Percentiles rank a stretch among this genome's conserved stretches.
Evolutionary conservation across 2,113 vertebrate species (phyloP).

Genomic region (Siniperca knerii): DNA sequence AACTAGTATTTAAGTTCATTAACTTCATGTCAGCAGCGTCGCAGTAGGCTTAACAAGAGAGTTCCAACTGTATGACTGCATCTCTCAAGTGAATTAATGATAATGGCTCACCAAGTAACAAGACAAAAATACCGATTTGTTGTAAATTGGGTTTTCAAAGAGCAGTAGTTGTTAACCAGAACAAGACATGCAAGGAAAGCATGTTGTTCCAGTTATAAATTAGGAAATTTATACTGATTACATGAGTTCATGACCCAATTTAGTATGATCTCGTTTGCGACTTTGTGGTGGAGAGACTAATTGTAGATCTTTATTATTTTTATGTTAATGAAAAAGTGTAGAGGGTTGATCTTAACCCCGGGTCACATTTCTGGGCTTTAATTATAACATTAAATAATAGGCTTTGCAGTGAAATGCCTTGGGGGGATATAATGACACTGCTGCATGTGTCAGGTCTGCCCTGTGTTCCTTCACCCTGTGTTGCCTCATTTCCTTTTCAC

Average conservation of each 20-base stretch:
- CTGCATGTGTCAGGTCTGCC: slow-evolving; percentile 30
- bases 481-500: slow-evolving; percentile 42
- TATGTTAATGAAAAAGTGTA: slow-evolving; percentile 64
- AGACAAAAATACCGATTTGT: slow-evolving; percentile 4
- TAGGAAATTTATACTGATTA: slow-evolving; percentile 59
- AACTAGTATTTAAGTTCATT: slow-evolving; percentile 10
- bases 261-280: slow-evolving; percentile 48
- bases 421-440: slow-evolving; percentile 50
- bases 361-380: slow-evolving; percentile 62
- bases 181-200: slow-evolving; percentile 38
- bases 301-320: slow-evolving; percentile 73
- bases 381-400: slow-evolving; percentile 74
- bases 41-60: slow-evolving; percentile 11
- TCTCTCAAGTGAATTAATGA: slow-evolving; percentile 40
- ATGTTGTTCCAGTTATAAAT: slow-evolving; percentile 52
- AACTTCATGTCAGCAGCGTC: slow-evolving; percentile 9
- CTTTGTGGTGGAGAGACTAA: slow-evolving; percentile 72
- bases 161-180: slow-evolving; percentile 21
- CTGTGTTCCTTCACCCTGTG: slow-evolving; percentile 18
- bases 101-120: slow-evolving; percentile 24
- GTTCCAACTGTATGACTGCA: background rate
- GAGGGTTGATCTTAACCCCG: slow-evolving; percentile 57
- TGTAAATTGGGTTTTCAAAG: slow-evolving; percentile 45
- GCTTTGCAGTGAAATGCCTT: slow-evolving; percentile 42
- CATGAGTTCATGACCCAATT: slow-evolving; percentile 67